Percentiles rank a stretch among this genome's conserved stretches.
Conservation (phyloP, 2,113 vertebrate genomes). For the Hippolais icterina region DNA sequence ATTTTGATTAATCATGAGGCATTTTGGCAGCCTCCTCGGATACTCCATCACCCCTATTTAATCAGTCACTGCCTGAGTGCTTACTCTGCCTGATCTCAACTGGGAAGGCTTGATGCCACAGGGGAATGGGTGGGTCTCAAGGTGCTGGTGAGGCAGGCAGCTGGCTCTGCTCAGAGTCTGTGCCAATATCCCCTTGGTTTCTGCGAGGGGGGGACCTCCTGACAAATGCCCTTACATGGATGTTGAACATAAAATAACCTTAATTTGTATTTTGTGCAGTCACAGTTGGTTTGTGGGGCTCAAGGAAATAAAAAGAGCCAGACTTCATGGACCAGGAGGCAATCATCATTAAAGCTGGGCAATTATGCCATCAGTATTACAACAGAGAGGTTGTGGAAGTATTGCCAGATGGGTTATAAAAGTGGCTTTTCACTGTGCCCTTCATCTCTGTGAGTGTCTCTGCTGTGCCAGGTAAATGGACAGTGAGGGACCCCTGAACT, state of each 20-base stretch:
- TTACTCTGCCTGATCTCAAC: neutral
- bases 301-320: neutral
- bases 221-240: slow-evolving; percentile 6
- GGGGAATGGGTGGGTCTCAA: neutral
- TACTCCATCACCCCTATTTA: slow-evolving; percentile 20
- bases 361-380: neutral
- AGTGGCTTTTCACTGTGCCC: neutral
- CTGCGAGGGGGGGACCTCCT: neutral
- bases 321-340: neutral
- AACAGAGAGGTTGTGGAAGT: neutral
- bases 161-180: neutral
- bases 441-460: neutral
- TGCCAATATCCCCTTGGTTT: neutral
- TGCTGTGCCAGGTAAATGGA: neutral
- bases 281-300: neutral
- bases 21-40: slow-evolving; percentile 46
- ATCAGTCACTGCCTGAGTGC: slow-evolving; percentile 32
- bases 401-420: neutral
- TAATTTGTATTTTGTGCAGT: neutral
- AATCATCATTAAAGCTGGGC: neutral
- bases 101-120: neutral
- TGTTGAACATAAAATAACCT: neutral
- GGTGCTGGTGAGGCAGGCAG: neutral
- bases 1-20: slow-evolving; percentile 64
- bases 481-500: neutral